Conservation (phyloP, 2,888 invertebrate species). For the Galeopsomyia nigrocyanea region DNA sequence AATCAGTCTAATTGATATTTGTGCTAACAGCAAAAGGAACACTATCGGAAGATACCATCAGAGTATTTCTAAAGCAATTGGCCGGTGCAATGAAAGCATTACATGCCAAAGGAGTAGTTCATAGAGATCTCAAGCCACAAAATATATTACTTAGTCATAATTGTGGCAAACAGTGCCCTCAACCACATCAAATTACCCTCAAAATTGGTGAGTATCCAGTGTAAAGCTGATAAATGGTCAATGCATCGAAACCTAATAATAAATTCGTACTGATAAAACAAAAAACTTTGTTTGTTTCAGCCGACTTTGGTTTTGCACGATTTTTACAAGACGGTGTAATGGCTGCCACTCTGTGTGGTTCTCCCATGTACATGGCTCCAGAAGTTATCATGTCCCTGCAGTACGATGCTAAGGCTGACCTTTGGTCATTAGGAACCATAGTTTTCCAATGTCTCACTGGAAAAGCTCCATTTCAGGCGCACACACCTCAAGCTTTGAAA, state of each 20-base stretch:
- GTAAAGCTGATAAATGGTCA: constrained; percentile 3
- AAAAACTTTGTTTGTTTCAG: constrained; percentile 69
- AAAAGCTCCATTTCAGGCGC: constrained; percentile 98
- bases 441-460: constrained; percentile 98
- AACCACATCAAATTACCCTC: constrained; percentile 88
- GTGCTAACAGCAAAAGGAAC: constrained; percentile 83
- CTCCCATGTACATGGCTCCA: constrained; percentile 99
- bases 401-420: constrained; percentile 98
- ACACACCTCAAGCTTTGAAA: constrained; percentile 97
- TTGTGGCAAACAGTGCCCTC: constrained; percentile 76
- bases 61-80: constrained; percentile 93
- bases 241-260: no score
- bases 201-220: constrained; percentile 84
- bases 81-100: constrained; percentile 98
- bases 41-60: constrained; percentile 96
- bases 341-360: constrained; percentile 99
- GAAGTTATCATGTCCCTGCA: constrained; percentile 99
- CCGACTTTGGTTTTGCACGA: constrained; percentile 99
- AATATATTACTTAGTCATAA: constrained; percentile 95
- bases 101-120: constrained; percentile 97
- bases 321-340: constrained; percentile 99
- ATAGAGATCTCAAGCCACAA: constrained; percentile 99
- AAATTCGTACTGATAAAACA: neutral
- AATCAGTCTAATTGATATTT: neutral
- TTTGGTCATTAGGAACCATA: constrained; percentile 99